Base-by-base conservation (phyloP, 2,888 invertebrate genomes). In the Mesoligia furuncula region DNA sequence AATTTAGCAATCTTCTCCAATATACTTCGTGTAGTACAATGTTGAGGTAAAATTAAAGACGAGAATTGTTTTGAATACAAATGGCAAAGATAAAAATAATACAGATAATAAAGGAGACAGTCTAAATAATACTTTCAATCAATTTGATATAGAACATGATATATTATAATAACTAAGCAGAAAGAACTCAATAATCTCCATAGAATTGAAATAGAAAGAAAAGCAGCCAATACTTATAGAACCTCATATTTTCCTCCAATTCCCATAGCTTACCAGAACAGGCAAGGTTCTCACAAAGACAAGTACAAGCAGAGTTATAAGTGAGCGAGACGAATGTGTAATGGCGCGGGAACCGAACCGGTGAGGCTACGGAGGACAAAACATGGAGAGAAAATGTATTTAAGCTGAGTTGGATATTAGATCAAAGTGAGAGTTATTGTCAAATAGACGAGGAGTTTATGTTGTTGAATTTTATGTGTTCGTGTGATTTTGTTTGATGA, bases 261-360 rank as follows among this genome's bases (percentile, higher is more conserved):
- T 85, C 85, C 85, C 85, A 85, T 85, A 83, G 85, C 77, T 85
- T 81, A 80, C 80, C 69, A 66, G 75, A 75, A 70, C 65, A 73
- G 73, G 67, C 66, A 57, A 75, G 81, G 86, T 92, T 92, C 92
- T 91, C 93, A 92, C 92, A 90, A 88, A 88, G 85, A 87, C 87
- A 83, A 76, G 86, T 77, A 88, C 87, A 67, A 85, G 83, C 87
- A 85, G 84, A 87, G 84, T 85, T 85, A 90, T 94, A 95, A 96
- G 95, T 95, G 95, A 95, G 95, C 96, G 95, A 85, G 89, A 87
- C 95, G 91, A 95, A 96, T 96, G 91, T 81, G 92, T 96, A 96
- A 96, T 96, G 87, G 87, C 93, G 92, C 92, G 94, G 94, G 94
- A 94, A 94, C 89, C 88, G 87, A 85, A 86, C 87, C 88, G 83